Percentiles rank a stretch among this genome's conserved stretches.
phyloP scores from a whole-genome alignment of 2,888 invertebrate genomes.

The Agrochola circellaris region DNA sequence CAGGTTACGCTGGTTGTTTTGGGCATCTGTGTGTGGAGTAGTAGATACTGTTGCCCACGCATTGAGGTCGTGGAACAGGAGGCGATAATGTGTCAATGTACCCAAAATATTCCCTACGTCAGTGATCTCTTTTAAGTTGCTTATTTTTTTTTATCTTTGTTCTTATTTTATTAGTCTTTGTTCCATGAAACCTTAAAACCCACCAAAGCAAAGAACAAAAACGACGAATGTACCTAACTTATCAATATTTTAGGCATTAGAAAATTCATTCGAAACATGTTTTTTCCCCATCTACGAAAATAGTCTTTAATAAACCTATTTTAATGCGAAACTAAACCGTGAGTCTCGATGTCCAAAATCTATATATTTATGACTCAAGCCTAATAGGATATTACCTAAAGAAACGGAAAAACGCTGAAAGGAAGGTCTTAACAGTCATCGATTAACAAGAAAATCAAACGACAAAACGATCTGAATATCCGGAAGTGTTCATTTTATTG shows the following conservation, averaged over 20 bases:
- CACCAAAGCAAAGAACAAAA: background rate
- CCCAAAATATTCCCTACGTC: background rate
- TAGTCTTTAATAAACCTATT: background rate
- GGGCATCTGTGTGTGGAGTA: constrained; percentile 16
- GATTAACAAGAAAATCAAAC: constrained; percentile 23
- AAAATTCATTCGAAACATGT: no score
- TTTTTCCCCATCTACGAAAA: no score
- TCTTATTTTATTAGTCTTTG: background rate
- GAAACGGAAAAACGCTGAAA: background rate
- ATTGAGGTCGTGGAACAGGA: background rate
- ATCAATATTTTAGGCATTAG: background rate
- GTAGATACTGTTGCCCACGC: constrained; percentile 24
- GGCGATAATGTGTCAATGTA: background rate
- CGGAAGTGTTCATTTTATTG: background rate
- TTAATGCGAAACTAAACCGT: background rate
- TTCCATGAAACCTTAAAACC: background rate
- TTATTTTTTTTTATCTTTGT: background rate
- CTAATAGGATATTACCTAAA: background rate
- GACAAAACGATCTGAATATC: constrained; percentile 9
- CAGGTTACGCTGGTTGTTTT: constrained; percentile 35
- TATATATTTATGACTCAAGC: constrained; percentile 4
- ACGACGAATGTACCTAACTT: background rate
- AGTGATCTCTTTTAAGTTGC: background rate
- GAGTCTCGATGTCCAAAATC: no score
- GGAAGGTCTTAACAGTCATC: constrained; percentile 10